phyloP scores from a whole-genome alignment of 92 coral and sea anemone genomes.

The Palythoa heliodiscus region DNA sequence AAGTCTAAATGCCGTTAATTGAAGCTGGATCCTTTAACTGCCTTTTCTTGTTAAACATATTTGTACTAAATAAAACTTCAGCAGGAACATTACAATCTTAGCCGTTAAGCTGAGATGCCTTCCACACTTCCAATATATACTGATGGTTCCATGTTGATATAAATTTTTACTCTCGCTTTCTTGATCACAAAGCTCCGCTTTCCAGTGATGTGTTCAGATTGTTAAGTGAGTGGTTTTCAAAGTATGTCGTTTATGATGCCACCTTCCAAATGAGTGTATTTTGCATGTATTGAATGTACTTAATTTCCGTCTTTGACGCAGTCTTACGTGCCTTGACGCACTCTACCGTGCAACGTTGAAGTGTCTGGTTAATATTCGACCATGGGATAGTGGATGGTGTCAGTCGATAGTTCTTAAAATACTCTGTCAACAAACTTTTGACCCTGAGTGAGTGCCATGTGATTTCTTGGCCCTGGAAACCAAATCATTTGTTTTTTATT shows the following conservation, averaged over 20 bases:
- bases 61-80: background rate
- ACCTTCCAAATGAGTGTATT: background rate
- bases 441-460: background rate
- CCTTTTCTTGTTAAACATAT: background rate
- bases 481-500: background rate
- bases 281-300: background rate
- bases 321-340: background rate
- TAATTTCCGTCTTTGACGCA: background rate
- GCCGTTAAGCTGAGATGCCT: background rate
- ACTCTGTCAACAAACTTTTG: slow-evolving; percentile 29
- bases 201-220: background rate
- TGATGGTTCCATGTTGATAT: background rate
- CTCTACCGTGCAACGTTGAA: background rate
- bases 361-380: slow-evolving; percentile 35
- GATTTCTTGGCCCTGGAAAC: background rate
- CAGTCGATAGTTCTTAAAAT: background rate
- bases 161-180: background rate
- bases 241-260: background rate
- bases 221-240: background rate
- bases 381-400: background rate
- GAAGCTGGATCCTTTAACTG: background rate
- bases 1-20: background rate
- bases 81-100: background rate
- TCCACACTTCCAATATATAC: background rate
- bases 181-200: background rate